These are phyloP conservation scores for Periophthalmus modestus DNA, from an alignment of 2,113 vertebrate genomes.

Conservation along the genomic window DNA sequence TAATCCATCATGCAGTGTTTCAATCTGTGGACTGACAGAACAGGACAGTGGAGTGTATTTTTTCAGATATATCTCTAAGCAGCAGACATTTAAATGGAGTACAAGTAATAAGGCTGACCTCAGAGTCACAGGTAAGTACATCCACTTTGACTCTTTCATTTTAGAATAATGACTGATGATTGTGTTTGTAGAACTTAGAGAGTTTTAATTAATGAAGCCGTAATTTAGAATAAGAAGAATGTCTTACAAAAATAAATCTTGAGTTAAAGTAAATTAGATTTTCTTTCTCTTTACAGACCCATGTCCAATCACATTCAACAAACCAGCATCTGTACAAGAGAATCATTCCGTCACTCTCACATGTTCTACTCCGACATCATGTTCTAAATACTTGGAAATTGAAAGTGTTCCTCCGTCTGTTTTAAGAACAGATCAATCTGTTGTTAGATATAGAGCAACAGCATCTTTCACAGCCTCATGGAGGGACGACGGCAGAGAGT, in stretches of 20 bases:
- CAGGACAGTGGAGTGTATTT: conserved; percentile 58
- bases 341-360: fast-evolving
- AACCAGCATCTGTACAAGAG: neutral
- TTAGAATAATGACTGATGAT: neutral
- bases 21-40: conserved; percentile 50
- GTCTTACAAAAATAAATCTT: neutral
- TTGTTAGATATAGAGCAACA: fast-evolving
- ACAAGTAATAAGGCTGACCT: conserved; percentile 6
- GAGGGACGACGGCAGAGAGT: neutral
- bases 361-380: conserved; percentile 50
- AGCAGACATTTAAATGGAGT: fast-evolving
- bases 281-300: conserved; percentile 52
- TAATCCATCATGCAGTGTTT: conserved; percentile 15
- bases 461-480: neutral
- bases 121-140: conserved; percentile 50
- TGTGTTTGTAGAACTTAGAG: no score
- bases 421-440: fast-evolving
- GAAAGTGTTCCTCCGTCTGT: fast-evolving
- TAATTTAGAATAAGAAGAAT: neutral
- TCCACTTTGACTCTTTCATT: neutral
- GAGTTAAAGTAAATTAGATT: neutral
- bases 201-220: no score
- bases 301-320: conserved; percentile 55
- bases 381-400: conserved; percentile 4
- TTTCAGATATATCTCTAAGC: conserved; percentile 26